phyloP scores from a whole-genome alignment of 2,113 vertebrate genomes.

The Tamias sibiricus region DNA sequence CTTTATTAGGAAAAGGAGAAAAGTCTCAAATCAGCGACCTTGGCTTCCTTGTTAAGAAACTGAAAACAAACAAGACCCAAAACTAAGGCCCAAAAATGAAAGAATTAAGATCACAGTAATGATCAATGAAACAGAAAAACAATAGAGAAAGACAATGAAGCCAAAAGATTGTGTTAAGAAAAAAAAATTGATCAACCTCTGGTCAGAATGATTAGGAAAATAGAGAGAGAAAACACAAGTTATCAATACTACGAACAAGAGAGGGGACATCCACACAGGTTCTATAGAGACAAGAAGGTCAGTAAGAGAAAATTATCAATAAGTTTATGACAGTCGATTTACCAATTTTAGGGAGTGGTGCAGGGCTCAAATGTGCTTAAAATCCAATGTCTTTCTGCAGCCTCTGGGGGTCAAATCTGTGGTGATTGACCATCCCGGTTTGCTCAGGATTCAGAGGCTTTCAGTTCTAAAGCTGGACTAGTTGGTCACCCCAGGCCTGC shows the following conservation, averaged over 20 bases:
- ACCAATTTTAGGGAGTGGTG: background rate
- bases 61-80: conserved; percentile 24
- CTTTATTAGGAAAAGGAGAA: background rate
- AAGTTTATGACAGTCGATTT: background rate
- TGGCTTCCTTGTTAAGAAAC: background rate
- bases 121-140: conserved; percentile 22
- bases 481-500: background rate
- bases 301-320: background rate
- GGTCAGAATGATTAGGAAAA: background rate
- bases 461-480: background rate
- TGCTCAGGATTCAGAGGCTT: background rate
- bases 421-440: background rate
- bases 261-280: background rate
- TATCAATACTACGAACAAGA: background rate
- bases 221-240: background rate
- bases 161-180: background rate
- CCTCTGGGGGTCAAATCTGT: background rate
- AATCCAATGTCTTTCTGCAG: background rate
- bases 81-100: background rate
- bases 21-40: conserved; percentile 29
- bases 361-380: background rate
- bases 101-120: background rate
- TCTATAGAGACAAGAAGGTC: background rate
- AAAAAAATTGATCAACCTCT: conserved; percentile 9
- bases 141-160: conserved; percentile 16